These are phyloP conservation scores for Apis florea DNA, from an alignment of 1,140 invertebrate genomes.

Conservation along the genomic window DNA sequence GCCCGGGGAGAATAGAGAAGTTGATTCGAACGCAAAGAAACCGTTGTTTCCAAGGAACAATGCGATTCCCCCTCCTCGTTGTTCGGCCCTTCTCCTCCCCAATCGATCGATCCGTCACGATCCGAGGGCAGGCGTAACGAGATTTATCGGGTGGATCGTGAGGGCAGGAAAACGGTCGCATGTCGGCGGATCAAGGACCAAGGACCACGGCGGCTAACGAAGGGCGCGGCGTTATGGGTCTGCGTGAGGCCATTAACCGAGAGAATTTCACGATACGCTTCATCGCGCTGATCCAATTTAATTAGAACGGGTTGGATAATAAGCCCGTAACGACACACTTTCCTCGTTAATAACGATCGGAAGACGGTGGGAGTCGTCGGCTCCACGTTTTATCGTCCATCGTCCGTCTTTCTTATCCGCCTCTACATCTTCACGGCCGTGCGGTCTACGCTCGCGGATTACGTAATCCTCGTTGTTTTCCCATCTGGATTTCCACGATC, in stretches of 20 bases:
- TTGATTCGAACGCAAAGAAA: constrained; percentile 8
- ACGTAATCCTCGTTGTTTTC: constrained; percentile 12
- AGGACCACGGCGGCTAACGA: no score
- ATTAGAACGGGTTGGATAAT: constrained; percentile 63
- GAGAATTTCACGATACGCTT: constrained; percentile 62
- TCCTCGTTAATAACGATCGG: constrained; percentile 64
- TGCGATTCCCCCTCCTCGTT: not conserved
- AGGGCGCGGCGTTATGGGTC: constrained; percentile 29
- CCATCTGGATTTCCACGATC: not conserved
- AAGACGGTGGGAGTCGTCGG: not conserved
- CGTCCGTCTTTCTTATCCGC: constrained; percentile 61
- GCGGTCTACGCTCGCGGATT: constrained; percentile 29
- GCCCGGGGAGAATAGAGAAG: not conserved
- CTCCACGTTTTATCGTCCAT: constrained; percentile 57
- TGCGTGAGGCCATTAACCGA: constrained; percentile 57
- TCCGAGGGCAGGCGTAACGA: constrained; percentile 20
- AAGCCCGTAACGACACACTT: constrained; percentile 64
- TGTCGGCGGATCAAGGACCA: not conserved
- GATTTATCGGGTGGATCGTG: constrained; percentile 52
- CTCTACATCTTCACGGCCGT: constrained; percentile 32
- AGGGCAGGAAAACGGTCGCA: constrained; percentile 31
- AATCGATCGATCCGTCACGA: constrained; percentile 12
- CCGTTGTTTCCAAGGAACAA: not conserved
- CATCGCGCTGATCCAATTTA: constrained; percentile 64
- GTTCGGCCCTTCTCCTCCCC: not conserved